Evolutionary conservation across 2,113 vertebrate genomes (phyloP).

Genomic region (Jacana jacana): DNA sequence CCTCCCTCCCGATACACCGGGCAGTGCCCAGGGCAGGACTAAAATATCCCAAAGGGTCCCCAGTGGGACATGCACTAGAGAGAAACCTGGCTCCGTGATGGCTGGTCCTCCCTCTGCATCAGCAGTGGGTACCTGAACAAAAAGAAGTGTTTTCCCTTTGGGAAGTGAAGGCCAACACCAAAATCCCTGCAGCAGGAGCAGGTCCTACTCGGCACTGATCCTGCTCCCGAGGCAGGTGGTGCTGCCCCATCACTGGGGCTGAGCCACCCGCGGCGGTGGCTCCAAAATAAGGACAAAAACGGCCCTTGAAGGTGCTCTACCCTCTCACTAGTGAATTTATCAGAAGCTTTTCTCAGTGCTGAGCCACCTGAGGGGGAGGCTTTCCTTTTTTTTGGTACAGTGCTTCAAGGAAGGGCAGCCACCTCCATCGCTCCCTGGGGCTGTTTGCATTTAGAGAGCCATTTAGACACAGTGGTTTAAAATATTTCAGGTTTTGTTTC

Average conservation of each 20-base stretch:
- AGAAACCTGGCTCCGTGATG: accelerated
- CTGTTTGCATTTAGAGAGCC: neutral
- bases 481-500: neutral
- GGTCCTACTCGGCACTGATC: neutral
- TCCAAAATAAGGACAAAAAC: neutral
- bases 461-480: neutral
- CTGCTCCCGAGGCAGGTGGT: accelerated
- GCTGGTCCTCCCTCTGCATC: neutral
- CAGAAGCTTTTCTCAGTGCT: neutral
- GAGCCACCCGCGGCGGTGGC: accelerated
- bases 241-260: accelerated
- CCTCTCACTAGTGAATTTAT: neutral
- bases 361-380: neutral
- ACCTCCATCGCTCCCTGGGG: neutral
- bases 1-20: accelerated
- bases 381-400: neutral
- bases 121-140: neutral
- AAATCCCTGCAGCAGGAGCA: neutral
- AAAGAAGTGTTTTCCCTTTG: neutral
- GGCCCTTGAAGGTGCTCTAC: neutral
- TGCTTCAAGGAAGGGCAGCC: neutral
- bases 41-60: neutral
- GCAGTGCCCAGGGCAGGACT: neutral
- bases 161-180: neutral
- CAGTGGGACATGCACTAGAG: neutral